phyloP scores from a whole-genome alignment of 1,140 invertebrate genomes.

The Kradibia gibbosae region DNA sequence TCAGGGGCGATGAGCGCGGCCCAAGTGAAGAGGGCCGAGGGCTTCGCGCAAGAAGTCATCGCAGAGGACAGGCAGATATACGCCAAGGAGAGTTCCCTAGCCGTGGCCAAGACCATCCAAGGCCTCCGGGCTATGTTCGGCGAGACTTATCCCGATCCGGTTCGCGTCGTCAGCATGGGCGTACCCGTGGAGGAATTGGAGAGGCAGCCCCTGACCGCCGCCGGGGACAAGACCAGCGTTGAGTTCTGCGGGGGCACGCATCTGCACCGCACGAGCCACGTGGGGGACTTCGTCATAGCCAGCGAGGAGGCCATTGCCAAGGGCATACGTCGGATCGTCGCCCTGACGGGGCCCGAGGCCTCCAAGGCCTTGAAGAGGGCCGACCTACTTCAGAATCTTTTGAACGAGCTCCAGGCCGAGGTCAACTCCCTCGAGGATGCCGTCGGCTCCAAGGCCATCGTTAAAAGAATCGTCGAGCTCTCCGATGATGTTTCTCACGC shows the following conservation, averaged over 20 bases:
- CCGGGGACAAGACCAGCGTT: conserved; percentile 90
- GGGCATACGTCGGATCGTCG: conserved; percentile 97
- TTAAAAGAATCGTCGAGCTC: conserved; percentile 87
- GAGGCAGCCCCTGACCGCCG: conserved; percentile 84
- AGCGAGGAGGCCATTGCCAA: conserved; percentile 99
- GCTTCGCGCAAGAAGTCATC: conserved; percentile 85
- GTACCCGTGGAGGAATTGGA: conserved; percentile 92
- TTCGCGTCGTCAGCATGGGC: conserved; percentile 96
- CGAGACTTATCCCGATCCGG: conserved; percentile 99
- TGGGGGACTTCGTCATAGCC: conserved; percentile 95
- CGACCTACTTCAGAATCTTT: conserved; percentile 82
- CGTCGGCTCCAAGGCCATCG: conserved; percentile 77
- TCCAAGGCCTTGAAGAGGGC: conserved; percentile 87
- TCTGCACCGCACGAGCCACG: conserved; percentile 89
- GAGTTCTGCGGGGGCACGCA: conserved; percentile 99
- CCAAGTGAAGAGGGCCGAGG: conserved; percentile 91
- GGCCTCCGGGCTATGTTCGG: conserved; percentile 98
- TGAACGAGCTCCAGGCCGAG: conserved; percentile 78
- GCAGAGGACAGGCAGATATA: conserved; percentile 87
- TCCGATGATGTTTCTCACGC: conserved; percentile 89
- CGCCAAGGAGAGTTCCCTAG: conserved; percentile 89
- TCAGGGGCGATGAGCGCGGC: conserved; percentile 84
- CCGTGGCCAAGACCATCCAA: conserved; percentile 91
- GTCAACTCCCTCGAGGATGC: conserved; percentile 76
- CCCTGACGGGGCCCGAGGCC: conserved; percentile 95